Base-by-base conservation (phyloP, 2,797 vertebrate genomes). In the Brachyrhaphis roseni region DNA sequence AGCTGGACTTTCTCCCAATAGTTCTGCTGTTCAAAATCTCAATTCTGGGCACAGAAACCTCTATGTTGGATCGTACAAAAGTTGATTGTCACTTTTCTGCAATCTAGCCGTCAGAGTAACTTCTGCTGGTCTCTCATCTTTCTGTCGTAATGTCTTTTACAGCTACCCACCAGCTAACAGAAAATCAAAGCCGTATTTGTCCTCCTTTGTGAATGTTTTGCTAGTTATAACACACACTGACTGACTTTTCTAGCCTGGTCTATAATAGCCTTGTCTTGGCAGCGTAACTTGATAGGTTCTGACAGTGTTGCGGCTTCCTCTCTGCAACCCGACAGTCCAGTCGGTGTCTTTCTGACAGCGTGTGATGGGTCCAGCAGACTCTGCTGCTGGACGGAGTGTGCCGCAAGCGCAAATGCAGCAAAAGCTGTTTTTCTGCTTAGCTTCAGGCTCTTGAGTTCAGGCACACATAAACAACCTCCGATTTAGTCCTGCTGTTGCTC, bases 321-420 rank as follows among this genome's bases (percentile, higher is more conserved):
- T 84, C 84, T 77, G 74, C 79, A 90, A 84, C 83, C 85, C 80
- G 86, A 88, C 89, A 91, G 85, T 85, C 84, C 84, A 77, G 79
- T 85, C 81, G 77, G 80, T 91, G 68, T 88, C 83, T 89, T 87
- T 91, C 78, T 83, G 84, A 89, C 88, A 76, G 77, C 72, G 51
- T 87, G 81, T 86, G 89, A 92, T 92, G 86, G 81, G 78, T 93
- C 84, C 83, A 87, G 75, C 92, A 92, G 91, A 90, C 84, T 86
- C 81, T 75, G 83, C 82, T 84, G 78, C 82, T 87, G 82, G 82
- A 87, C 78, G 43, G 76, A 57, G 70, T 77, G 62, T 77, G 78
- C 72, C 81, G 59, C 62, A 77, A 55, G 78, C 59, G 66, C 77
- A 86, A 73, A 82, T 36, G 51, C 78, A 83, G 74, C 71, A 81